Evolutionary conservation across 2,888 invertebrate genomes (phyloP).

Genomic region (Cyclophora punctaria): DNA sequence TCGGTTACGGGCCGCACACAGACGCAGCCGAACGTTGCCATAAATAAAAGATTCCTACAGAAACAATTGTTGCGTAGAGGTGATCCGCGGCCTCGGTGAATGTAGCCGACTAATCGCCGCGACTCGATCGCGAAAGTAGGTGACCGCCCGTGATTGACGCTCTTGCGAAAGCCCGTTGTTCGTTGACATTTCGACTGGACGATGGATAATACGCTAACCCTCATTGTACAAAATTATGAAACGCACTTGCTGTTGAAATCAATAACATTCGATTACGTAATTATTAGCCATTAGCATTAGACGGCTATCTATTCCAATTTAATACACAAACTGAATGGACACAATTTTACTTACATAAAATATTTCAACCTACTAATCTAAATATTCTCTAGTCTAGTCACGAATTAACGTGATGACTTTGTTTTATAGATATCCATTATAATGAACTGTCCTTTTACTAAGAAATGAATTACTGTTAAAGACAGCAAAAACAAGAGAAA

Average conservation of each 20-base stretch:
- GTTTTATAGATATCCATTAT: too few species aligned
- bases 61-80: slow-evolving; percentile 76
- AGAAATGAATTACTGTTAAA: too few species aligned
- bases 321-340: too few species aligned
- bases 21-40: slow-evolving; percentile 53
- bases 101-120: slow-evolving; percentile 68
- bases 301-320: too few species aligned
- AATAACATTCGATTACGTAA: slow-evolving; percentile 25
- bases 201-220: slow-evolving; percentile 60
- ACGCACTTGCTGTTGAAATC: slow-evolving; percentile 34
- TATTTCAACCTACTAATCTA: too few species aligned
- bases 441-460: too few species aligned
- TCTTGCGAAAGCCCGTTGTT: slow-evolving; percentile 71
- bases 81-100: slow-evolving; percentile 69
- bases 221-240: slow-evolving; percentile 51
- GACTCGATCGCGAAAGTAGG: slow-evolving; percentile 74
- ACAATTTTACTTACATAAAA: too few species aligned
- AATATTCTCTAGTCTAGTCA: too few species aligned
- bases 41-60: slow-evolving; percentile 76
- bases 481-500: too few species aligned
- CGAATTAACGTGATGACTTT: too few species aligned
- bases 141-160: slow-evolving; percentile 73
- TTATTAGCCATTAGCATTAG: neutral
- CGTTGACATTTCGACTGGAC: slow-evolving; percentile 72
- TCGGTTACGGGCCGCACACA: slow-evolving; percentile 61